Evolutionary conservation across 2,797 vertebrate genomes (phyloP).

Genomic region (Pseudotriccus pelzelni): DNA sequence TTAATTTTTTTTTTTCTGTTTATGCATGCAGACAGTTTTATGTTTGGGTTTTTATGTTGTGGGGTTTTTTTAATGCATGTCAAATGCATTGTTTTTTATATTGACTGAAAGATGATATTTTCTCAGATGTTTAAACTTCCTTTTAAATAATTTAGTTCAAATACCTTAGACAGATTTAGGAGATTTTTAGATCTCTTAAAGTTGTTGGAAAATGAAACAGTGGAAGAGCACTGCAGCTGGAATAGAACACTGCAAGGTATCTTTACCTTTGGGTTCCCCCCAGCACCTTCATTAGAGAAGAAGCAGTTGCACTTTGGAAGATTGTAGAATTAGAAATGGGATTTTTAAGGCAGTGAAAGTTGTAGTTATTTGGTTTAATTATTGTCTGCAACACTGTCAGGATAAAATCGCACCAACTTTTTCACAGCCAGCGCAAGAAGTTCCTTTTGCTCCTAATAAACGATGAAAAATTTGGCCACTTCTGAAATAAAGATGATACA

Average conservation of each 20-base stretch:
- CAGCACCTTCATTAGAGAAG: background rate
- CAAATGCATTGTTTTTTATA: background rate
- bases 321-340: background rate
- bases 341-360: background rate
- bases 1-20: background rate
- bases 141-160: background rate
- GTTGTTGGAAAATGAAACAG: background rate
- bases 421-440: background rate
- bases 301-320: background rate
- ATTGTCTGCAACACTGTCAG: background rate
- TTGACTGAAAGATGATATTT: background rate
- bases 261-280: background rate
- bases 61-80: background rate
- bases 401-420: background rate
- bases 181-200: background rate
- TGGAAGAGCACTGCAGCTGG: background rate
- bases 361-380: background rate
- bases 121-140: background rate
- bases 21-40: background rate
- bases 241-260: background rate
- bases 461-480: constrained; percentile 71
- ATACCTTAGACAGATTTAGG: background rate
- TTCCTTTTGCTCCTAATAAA: constrained; percentile 53
- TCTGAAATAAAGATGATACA: constrained; percentile 74
- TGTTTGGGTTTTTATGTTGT: background rate